These are phyloP conservation scores for Epizoanthus rinbou DNA, from an alignment of 92 coral and sea anemone species.

Conservation along the genomic window DNA sequence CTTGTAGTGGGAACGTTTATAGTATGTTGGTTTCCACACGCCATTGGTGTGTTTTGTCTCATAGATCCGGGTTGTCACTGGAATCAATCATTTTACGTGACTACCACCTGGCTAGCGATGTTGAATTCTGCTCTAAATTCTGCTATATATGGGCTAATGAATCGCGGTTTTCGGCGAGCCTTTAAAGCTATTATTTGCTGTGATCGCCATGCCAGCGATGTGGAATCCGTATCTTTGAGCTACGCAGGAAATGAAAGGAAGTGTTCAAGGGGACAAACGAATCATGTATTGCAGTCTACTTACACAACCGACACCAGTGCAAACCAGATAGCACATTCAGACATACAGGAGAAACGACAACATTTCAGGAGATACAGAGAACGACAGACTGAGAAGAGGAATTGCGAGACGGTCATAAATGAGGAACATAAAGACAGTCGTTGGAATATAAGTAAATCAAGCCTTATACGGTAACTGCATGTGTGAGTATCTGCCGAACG, in stretches of 20 bases:
- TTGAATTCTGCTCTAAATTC: constrained; percentile 85
- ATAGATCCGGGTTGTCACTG: constrained; percentile 53
- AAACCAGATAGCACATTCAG: background rate
- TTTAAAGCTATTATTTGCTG: constrained; percentile 67
- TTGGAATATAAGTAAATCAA: too few species aligned
- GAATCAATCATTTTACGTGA: constrained; percentile 56
- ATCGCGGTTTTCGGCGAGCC: constrained; percentile 74
- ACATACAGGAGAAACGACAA: background rate
- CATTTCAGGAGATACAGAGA: background rate
- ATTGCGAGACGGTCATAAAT: too few species aligned
- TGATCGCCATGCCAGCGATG: constrained; percentile 47
- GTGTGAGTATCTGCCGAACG: too few species aligned
- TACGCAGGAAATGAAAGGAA: background rate
- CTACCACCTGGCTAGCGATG: constrained; percentile 87
- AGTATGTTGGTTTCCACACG: constrained; percentile 85
- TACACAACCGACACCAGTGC: background rate
- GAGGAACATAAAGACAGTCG: too few species aligned
- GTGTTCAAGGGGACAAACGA: background rate
- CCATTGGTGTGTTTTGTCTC: constrained; percentile 75
- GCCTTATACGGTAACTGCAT: too few species aligned
- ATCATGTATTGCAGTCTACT: background rate
- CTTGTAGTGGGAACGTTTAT: constrained; percentile 79
- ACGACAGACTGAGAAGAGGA: background rate
- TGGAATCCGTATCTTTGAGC: constrained; percentile 21
- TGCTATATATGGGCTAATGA: constrained; percentile 72